A percentile compares a stretch with the other conserved stretches of the same genome.
Evolutionary conservation across 2,113 vertebrate genomes (phyloP).

Genomic region (Hippotragus niger): DNA sequence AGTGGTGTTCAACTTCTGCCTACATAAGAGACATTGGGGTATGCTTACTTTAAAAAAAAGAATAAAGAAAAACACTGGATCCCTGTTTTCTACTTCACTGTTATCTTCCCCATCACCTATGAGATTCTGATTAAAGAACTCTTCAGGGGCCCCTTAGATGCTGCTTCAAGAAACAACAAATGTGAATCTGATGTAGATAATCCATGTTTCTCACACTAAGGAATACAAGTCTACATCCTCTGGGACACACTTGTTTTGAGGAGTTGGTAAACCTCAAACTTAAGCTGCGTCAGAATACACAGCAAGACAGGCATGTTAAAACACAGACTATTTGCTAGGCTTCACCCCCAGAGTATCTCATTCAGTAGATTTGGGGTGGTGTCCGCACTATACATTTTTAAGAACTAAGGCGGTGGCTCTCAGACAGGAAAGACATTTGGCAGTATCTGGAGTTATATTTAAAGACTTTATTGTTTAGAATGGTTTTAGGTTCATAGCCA

Average conservation of each 20-base stretch:
- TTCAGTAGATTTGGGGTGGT: neutral
- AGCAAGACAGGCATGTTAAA: neutral
- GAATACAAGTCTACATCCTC: neutral
- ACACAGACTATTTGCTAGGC: neutral
- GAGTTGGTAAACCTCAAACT: neutral
- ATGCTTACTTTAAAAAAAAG: neutral
- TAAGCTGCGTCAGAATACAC: neutral
- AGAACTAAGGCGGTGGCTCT: neutral
- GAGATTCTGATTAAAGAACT: neutral
- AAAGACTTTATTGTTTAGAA: neutral
- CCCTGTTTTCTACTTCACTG: neutral
- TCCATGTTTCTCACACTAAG: neutral
- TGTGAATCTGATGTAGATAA: neutral
- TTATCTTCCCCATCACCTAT: neutral
- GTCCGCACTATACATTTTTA: neutral
- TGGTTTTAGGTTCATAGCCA: neutral
- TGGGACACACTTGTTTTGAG: neutral
- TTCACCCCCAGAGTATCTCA: neutral
- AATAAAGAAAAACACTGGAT: neutral
- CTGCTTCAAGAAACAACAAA: neutral
- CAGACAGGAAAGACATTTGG: neutral
- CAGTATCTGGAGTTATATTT: neutral
- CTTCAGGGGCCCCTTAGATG: too few species aligned
- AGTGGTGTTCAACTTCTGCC: neutral
- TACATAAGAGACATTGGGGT: neutral